phyloP scores from a whole-genome alignment of 1,140 invertebrate genomes.

The Neotoxoptera formosana region DNA sequence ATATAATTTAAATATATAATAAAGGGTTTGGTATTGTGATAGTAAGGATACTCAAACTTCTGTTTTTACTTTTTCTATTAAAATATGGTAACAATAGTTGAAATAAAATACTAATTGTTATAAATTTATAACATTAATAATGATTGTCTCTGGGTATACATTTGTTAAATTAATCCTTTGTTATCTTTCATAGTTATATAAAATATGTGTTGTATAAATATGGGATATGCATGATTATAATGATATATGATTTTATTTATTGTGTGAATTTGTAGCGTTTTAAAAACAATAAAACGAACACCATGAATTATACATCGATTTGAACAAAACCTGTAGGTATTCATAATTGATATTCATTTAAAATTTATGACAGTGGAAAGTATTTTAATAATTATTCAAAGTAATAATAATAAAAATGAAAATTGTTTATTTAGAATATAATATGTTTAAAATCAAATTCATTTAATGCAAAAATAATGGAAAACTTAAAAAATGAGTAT shows the following conservation, averaged over 20 bases:
- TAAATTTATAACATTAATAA: slow-evolving; percentile 28
- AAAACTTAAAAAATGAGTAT: background rate
- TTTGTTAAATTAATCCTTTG: slow-evolving; percentile 13
- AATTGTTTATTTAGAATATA: background rate
- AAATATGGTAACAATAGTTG: background rate
- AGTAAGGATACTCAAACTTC: background rate
- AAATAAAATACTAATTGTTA: slow-evolving; percentile 9
- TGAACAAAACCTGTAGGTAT: background rate
- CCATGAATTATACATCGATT: background rate
- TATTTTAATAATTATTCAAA: background rate
- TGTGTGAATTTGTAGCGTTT: background rate
- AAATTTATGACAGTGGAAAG: background rate
- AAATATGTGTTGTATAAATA: slow-evolving; percentile 10
- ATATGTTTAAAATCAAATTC: background rate
- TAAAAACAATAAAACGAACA: slow-evolving; percentile 39
- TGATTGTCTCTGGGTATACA: background rate
- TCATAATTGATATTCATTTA: background rate
- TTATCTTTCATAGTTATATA: background rate
- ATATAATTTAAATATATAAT: background rate
- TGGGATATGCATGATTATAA: slow-evolving; percentile 7
- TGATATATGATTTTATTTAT: slow-evolving; percentile 36
- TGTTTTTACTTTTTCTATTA: background rate
- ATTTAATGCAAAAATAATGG: background rate
- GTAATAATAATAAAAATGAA: background rate
- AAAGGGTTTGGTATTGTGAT: background rate